Evolutionary conservation across 2,888 invertebrate species (phyloP), one percentile per base, ranked within the genome.

Genomic region (Caenorhabditis macrosperma): DNA sequence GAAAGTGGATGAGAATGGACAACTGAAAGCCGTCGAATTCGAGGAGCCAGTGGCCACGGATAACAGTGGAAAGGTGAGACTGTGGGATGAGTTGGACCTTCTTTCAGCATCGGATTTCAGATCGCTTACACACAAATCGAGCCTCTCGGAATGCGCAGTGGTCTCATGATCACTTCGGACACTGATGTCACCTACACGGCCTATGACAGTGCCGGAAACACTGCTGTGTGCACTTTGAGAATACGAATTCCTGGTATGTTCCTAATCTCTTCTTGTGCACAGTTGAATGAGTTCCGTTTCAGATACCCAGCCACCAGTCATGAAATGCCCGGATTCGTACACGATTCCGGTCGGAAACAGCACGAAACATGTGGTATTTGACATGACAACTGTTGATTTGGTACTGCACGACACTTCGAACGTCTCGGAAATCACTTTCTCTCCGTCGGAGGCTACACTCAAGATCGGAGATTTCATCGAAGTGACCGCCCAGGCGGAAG

Each of bases 151-250:
- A 97, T 97, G 67, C 63, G 75, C 9, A 87, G 88, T 15, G 90
- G 90, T 6, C 67, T 81, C 3, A 85, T 85, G 63, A 82, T 91
- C 52, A 82, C 84, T 10, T 61, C 66, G 0, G 84, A 86, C 24
- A 80, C 68, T 15, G 84, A 86, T 33, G 67, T 86, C 41, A 63
- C 95, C 92, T 98, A 97, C 89, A 95, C 96, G 0, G 98, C 97
- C 2, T 97, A 95, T 89, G 98, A 98, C 92, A 96, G 95, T 88
- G 97, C 97, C 90, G 97, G 97, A 85, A 98, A 98, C 90, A 96
- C 96, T 15, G 98, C 97, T 15, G 96, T 96, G 90, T 98, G 98
- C 90, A 95, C 95, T 93, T 96, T 98, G 33, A 96, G 96, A 88
- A 95, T 98, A 33, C 95, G 90, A 68, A 87, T 90, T 54, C 89